These are phyloP conservation scores for Ryuthela nishihirai DNA, from an alignment of 2,888 invertebrate species.

Conservation along the genomic window DNA sequence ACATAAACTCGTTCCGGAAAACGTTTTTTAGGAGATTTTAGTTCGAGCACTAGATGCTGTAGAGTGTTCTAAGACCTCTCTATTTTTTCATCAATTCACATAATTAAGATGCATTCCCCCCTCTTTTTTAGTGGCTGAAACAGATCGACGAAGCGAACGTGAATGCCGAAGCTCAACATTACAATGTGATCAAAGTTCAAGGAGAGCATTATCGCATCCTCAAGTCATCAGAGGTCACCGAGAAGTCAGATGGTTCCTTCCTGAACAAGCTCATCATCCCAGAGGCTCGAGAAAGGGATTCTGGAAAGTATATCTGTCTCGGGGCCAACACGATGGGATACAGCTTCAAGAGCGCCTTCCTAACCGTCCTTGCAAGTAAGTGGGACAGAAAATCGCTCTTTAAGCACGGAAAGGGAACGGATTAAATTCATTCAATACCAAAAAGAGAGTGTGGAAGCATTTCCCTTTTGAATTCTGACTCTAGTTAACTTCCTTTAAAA, in stretches of 20 bases:
- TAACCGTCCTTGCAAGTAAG: constrained; percentile 47
- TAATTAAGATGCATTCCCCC: too few species aligned
- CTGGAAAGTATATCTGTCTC: constrained; percentile 55
- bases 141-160: constrained; percentile 42
- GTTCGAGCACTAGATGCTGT: too few species aligned
- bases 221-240: constrained; percentile 49
- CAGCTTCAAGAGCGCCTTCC: constrained; percentile 52
- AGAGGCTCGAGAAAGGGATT: constrained; percentile 48
- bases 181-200: constrained; percentile 49
- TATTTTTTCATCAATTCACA: neutral
- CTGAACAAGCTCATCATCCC: constrained; percentile 53
- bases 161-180: constrained; percentile 43
- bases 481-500: too few species aligned
- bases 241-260: constrained; percentile 50
- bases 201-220: constrained; percentile 52
- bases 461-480: too few species aligned
- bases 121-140: constrained; percentile 52
- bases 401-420: too few species aligned
- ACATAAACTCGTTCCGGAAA: too few species aligned
- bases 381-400: too few species aligned
- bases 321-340: constrained; percentile 54
- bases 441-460: too few species aligned
- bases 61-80: too few species aligned
- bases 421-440: too few species aligned
- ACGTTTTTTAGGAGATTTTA: too few species aligned